Conservation (phyloP, 2,113 vertebrate species). For the Apistogramma diplotaenia region DNA sequence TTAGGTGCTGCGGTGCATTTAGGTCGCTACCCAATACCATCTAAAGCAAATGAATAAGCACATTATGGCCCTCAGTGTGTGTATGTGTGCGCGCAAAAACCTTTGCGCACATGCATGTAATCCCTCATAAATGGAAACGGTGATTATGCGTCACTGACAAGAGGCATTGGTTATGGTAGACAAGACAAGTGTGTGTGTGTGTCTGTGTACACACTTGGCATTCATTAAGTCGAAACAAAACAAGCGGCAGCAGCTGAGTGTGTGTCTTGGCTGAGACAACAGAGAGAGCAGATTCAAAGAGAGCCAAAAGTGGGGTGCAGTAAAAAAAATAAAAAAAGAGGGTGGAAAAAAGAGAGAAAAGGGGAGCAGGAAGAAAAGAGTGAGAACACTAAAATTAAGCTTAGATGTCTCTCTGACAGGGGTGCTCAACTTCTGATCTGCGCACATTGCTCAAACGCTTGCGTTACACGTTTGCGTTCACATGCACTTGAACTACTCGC, state of each 20-base stretch:
- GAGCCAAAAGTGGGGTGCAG: conserved; percentile 64
- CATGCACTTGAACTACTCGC: neutral
- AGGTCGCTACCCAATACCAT: conserved; percentile 16
- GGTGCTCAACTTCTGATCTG: conserved; percentile 52
- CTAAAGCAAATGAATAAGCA: conserved; percentile 57
- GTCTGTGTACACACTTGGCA: conserved; percentile 57
- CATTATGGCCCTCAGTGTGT: conserved; percentile 26
- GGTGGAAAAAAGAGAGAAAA: neutral
- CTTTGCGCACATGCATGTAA: conserved; percentile 47
- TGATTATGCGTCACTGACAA: conserved; percentile 71
- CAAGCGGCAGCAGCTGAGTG: conserved; percentile 71
- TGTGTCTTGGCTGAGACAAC: conserved; percentile 68
- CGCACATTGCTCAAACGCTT: neutral
- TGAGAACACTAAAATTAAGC: conserved; percentile 25
- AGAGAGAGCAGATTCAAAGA: conserved; percentile 60
- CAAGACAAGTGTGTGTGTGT: conserved; percentile 39
- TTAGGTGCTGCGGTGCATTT: conserved; percentile 11
- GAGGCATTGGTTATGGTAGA: conserved; percentile 68
- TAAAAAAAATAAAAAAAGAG: neutral
- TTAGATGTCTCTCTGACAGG: conserved; percentile 43
- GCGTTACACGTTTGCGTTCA: neutral
- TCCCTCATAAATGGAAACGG: conserved; percentile 66
- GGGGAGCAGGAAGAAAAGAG: neutral
- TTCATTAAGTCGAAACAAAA: conserved; percentile 72
- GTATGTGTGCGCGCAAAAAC: neutral